Base-by-base conservation (phyloP, 2,797 vertebrate genomes). In the Thaleichthys pacificus region DNA sequence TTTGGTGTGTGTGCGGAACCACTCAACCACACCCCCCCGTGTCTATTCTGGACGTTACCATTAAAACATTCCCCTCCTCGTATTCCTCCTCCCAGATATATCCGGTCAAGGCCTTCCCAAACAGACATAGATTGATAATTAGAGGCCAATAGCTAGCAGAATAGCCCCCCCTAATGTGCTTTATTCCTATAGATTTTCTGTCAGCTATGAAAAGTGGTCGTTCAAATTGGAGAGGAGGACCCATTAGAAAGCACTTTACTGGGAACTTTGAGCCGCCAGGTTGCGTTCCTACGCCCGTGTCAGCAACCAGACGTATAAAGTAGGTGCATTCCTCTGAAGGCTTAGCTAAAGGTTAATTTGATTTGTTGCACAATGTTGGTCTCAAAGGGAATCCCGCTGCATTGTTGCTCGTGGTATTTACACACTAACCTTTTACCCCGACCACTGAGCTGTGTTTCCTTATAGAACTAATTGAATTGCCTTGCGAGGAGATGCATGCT, bases 131-230 rank as follows among this genome's bases (percentile, higher is more conserved):
- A 97, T 97, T 95, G 95, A 97, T 97, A 97, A 96, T 97, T 93
- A 86, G 90, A 91, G 94, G 92, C 95, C 92, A 90, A 93, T 91
- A 86, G 93, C 90, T 90, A 85, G 93, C 92, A 95, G 94, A 96
- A 94, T 94, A 93, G 93, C 89, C 91, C 86, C 91, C 91, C 3
- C 93, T 96, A 96, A 96, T 97, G 93, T 95, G 95, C 96, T 96
- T 97, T 97, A 96, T 97, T 94, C 94, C 92, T 94, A 98, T 99
- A 92, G 97, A 99, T 99, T 97, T 97, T 94, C 93, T 96, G 96
- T 96, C 96, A 94, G 90, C 95, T 95, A 94, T 96, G 96, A 97
- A 93, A 95, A 96, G 95, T 96, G 93, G 91, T 91, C 84, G 85
- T 92, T 95, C 89, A 95, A 94, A 96, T 97, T 95, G 94, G 93